These are phyloP conservation scores for Sterna hirundo DNA, from an alignment of 2,113 vertebrate genomes.

Conservation along the genomic window DNA sequence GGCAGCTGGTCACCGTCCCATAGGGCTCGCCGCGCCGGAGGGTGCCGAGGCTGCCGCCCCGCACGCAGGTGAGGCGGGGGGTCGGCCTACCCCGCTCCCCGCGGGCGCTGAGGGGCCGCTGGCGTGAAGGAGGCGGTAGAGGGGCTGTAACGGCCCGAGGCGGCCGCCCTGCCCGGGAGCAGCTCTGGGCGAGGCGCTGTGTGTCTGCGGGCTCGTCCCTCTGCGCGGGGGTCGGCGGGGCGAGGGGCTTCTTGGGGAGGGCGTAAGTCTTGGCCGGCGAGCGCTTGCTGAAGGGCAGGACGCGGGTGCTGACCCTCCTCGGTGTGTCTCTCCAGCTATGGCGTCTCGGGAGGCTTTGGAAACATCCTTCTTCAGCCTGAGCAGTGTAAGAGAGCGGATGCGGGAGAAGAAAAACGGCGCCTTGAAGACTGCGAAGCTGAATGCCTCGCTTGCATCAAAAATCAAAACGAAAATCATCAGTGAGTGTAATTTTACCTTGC, in stretches of 20 bases:
- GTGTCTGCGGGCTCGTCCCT: not conserved
- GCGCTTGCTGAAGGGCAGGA: not conserved
- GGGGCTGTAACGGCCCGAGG: not conserved
- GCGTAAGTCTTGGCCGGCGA: fast-evolving
- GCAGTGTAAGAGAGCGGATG: conserved; percentile 42
- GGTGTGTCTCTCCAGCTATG: not conserved
- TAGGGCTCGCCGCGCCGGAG: not conserved
- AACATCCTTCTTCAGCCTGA: not conserved
- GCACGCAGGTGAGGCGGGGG: not conserved
- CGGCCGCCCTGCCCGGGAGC: not conserved
- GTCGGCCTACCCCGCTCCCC: too few relatives aligned
- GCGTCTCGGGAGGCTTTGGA: not conserved
- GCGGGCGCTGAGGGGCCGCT: not conserved
- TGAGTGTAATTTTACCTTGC: conserved; percentile 51
- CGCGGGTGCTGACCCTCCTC: not conserved
- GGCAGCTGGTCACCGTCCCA: fast-evolving
- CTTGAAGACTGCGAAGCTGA: conserved; percentile 64
- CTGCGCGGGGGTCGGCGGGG: too few relatives aligned
- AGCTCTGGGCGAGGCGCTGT: not conserved
- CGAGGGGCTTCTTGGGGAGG: too few relatives aligned
- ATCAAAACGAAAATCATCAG: conserved; percentile 82
- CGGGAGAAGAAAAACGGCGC: conserved; percentile 56
- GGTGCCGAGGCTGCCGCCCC: not conserved
- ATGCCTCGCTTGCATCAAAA: conserved; percentile 74
- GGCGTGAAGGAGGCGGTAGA: not conserved